Evolutionary conservation across 2,113 vertebrate genomes (phyloP), one percentile per base, ranked within the genome.

Genomic region (Desmodus rotundus): DNA sequence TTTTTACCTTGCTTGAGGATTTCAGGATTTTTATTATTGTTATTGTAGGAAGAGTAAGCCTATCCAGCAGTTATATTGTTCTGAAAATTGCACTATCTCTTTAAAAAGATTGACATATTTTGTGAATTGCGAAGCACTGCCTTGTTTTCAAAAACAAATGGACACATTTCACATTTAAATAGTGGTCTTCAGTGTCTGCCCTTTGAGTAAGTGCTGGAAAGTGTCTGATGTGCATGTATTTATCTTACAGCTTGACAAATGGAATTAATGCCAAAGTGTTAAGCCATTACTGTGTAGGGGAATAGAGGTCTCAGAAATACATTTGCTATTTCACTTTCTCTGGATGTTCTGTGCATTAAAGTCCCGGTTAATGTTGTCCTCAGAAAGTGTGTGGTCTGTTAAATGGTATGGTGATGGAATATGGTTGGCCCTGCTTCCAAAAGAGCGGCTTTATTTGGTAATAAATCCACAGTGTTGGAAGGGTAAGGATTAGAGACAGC

Each of bases 221-320:
- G 88, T 97, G 96, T 97, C 98, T 97, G 98, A 98, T 97, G 72
- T 97, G 77, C 93, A 98, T 97, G 97, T 98, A 98, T 96, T 98
- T 98, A 97, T 96, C 92, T 98, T 96, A 93, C 89, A 94, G 95
- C 93, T 97, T 98, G 97, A 98, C 98, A 98, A 96, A 96, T 95
- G 94, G 97, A 89, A 98, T 97, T 97, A 98, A 98, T 98, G 97
- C 91, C 97, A 98, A 97, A 97, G 98, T 97, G 96, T 97, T 98
- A 98, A 98, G 97, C 97, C 98, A 98, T 98, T 98, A 98, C 98
- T 95, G 65, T 98, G 97, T 94, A 92, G 94, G 93, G 97, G 96
- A 87, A 96, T 96, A 95, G 87, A 93, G 97, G 95, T 95, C 97
- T 98, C 93, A 76, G 92, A 96, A 97, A 98, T 93, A 97, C 85